Percentiles rank a stretch among this genome's conserved stretches.
phyloP scores from a whole-genome alignment of 2,888 invertebrate genomes.

The Nomada fabriciana region DNA sequence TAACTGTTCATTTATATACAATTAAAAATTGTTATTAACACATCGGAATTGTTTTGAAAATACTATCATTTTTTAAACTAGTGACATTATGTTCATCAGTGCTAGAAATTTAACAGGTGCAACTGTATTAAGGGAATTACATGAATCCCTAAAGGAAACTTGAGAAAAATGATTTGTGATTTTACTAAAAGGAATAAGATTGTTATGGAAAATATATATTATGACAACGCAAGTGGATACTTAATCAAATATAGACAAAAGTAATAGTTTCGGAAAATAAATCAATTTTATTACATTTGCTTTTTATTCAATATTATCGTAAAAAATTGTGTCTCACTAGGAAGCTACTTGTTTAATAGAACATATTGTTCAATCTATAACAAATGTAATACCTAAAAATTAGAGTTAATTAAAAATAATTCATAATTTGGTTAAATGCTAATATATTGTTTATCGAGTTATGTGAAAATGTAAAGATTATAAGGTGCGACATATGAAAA shows the following conservation, averaged over 20 bases:
- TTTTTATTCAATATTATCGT: neutral
- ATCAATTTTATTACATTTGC: neutral
- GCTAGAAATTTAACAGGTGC: neutral
- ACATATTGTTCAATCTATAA: neutral
- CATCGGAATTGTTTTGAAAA: neutral
- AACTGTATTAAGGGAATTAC: slow-evolving; percentile 1
- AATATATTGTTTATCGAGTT: neutral
- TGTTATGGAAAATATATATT: neutral
- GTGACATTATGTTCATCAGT: slow-evolving; percentile 17
- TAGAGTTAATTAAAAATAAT: neutral
- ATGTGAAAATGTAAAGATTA: neutral
- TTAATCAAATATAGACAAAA: neutral
- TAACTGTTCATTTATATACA: neutral
- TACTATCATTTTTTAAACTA: slow-evolving; percentile 16
- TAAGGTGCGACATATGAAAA: neutral
- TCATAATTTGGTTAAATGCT: neutral
- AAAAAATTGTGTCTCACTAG: neutral
- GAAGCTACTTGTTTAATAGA: neutral
- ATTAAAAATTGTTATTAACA: neutral
- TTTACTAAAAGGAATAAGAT: neutral
- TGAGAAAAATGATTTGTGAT: slow-evolving; percentile 13
- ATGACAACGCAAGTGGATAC: neutral
- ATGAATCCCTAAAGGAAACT: slow-evolving; percentile 15
- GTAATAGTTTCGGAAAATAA: neutral
- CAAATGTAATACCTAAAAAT: neutral